phyloP scores from a whole-genome alignment of 1,140 invertebrate genomes.

The Limonius californicus region DNA sequence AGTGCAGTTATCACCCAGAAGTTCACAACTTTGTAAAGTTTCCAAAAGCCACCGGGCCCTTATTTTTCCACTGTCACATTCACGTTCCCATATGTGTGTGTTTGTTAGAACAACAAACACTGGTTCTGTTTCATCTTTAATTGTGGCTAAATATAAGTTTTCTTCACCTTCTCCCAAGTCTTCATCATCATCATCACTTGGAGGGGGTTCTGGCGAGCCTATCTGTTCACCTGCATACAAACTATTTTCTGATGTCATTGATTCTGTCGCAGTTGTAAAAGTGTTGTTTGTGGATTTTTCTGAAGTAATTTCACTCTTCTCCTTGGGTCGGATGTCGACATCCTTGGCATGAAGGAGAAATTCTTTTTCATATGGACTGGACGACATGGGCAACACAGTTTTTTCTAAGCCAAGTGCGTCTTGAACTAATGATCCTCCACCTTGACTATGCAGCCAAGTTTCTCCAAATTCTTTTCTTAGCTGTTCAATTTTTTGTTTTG shows the following conservation, averaged over 20 bases:
- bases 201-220: neutral
- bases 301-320: neutral
- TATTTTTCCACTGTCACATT: neutral
- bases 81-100: constrained; percentile 15
- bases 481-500: constrained; percentile 5
- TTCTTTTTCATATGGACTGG: neutral
- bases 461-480: constrained; percentile 3
- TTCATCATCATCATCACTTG: constrained; percentile 13
- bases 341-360: neutral
- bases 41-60: constrained; percentile 15
- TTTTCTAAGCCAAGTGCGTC: constrained; percentile 12
- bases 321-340: neutral
- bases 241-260: neutral
- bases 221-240: constrained; percentile 2
- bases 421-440: neutral
- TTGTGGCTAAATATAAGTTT: constrained; percentile 17
- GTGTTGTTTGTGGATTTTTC: constrained; percentile 15
- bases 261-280: neutral
- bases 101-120: constrained; percentile 18
- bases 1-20: neutral
- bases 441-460: neutral
- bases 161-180: constrained; percentile 20
- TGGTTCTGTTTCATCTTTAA: constrained; percentile 13
- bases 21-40: neutral
- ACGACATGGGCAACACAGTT: neutral